Evolutionary conservation across 2,113 vertebrate genomes (phyloP), one percentile per base, ranked within the genome.

Genomic region (Antennarius striatus): DNA sequence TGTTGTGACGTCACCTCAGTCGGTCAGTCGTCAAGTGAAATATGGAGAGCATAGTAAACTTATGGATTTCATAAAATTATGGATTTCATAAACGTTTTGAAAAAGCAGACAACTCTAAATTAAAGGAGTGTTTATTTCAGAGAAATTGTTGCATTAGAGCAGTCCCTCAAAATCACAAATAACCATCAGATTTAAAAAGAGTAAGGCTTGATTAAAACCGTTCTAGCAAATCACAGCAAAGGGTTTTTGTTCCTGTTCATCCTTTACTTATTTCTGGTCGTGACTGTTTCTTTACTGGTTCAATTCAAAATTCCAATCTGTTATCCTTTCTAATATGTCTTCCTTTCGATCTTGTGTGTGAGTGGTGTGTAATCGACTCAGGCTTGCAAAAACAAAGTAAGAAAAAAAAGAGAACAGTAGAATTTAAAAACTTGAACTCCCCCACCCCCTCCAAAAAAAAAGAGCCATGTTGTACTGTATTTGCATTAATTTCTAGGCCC

Each of bases 301-400:
- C 68, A 71, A 78, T 71, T 58, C 60, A 79, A 84, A 75, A 56
- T 81, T 71, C 71, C 66, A 36, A 82, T 75, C 63, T 65, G 65
- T 80, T 79, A 54, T 79, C 68, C 82, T 83, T 83, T 87, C 72
- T 77, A 71, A 80, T 71, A 85, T 49, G 88, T 91, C 90, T 92
- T 92, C 89, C 87, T 91, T 79, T 73, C 69, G 86, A 74, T 89
- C 82, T 61, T 76, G 80, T 64, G 80, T 87, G 89, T 93, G 89
- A 36, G 89, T 88, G 88, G 9, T 85, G 88, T 79, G 89, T 90
- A 91, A 85, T 85, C 36, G 82, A 90, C 76, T 89, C 88, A 88
- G 86, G 86, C 88, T 91, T 89, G 86, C 87, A 87, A 84, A 66
- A 5, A 50, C 42, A 60, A 56, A 69, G 47, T 39, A 56, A 16